These are phyloP conservation scores for Leptopilina boulardi DNA, from an alignment of 1,140 invertebrate genomes.

Conservation along the genomic window DNA sequence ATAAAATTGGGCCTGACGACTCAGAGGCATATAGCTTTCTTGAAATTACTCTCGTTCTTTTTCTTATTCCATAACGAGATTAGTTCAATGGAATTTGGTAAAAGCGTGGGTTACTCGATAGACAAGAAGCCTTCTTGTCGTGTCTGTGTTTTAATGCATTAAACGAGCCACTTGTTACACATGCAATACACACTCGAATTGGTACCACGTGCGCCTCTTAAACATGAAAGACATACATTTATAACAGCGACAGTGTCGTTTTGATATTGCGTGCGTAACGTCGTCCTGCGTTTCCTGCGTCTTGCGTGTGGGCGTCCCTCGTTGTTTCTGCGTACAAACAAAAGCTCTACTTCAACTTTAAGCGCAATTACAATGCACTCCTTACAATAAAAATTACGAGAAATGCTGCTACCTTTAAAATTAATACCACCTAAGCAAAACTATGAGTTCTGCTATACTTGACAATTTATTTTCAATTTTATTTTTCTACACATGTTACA, in stretches of 20 bases:
- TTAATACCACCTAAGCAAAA: not conserved
- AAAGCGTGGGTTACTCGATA: constrained; percentile 57
- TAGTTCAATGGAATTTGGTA: constrained; percentile 43
- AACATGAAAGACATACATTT: constrained; percentile 43
- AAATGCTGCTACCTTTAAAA: not conserved
- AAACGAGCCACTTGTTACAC: constrained; percentile 64
- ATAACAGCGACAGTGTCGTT: constrained; percentile 48
- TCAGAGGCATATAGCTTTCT: not conserved
- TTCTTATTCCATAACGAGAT: no score
- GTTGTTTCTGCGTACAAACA: constrained; percentile 65
- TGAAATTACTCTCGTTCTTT: not conserved
- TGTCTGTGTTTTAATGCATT: constrained; percentile 62
- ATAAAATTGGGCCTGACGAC: not conserved
- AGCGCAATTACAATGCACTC: constrained; percentile 11
- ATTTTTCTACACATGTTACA: no score
- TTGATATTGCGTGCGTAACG: constrained; percentile 52
- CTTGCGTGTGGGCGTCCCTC: constrained; percentile 63
- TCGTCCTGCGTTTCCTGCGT: constrained; percentile 43
- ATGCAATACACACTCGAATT: constrained; percentile 46
- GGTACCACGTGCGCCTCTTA: constrained; percentile 50
- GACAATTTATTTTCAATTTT: no score
- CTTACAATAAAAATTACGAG: constrained; percentile 1
- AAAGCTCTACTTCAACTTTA: constrained; percentile 49
- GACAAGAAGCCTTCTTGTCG: constrained; percentile 24
- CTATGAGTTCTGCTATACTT: no score